Evolutionary conservation across 1,140 invertebrate species (phyloP).

Genomic region (Magallana ariakensis): DNA sequence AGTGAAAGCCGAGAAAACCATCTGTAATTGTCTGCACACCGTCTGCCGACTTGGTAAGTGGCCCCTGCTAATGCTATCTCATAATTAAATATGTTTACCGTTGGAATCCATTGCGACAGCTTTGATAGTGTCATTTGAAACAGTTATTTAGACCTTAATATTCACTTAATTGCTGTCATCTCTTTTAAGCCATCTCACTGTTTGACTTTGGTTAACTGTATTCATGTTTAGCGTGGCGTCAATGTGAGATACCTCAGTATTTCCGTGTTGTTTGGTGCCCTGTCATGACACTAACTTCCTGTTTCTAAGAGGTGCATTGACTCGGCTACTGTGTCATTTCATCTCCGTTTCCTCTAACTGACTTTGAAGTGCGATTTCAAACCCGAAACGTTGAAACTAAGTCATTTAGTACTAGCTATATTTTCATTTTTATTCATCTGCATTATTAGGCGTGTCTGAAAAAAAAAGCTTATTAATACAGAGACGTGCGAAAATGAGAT

Average conservation of each 20-base stretch:
- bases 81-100: too few species aligned
- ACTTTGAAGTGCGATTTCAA: neutral
- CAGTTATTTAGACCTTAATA: neutral
- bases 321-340: neutral
- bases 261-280: conserved; percentile 14
- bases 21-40: neutral
- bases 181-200: neutral
- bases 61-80: neutral
- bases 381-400: neutral
- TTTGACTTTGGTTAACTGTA: neutral
- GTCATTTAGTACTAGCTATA: too few species aligned
- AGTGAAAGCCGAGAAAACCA: neutral
- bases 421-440: too few species aligned
- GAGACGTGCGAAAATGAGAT: too few species aligned
- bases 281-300: neutral
- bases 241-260: conserved; percentile 7
- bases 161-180: neutral
- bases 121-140: conserved; percentile 4
- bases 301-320: neutral
- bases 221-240: neutral
- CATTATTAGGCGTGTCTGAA: too few species aligned
- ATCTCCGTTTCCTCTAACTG: neutral
- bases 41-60: conserved; percentile 13
- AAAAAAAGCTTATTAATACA: too few species aligned
- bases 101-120: neutral